Conservation (phyloP, 2,113 vertebrate species). For the Podarcis cretensis region DNA sequence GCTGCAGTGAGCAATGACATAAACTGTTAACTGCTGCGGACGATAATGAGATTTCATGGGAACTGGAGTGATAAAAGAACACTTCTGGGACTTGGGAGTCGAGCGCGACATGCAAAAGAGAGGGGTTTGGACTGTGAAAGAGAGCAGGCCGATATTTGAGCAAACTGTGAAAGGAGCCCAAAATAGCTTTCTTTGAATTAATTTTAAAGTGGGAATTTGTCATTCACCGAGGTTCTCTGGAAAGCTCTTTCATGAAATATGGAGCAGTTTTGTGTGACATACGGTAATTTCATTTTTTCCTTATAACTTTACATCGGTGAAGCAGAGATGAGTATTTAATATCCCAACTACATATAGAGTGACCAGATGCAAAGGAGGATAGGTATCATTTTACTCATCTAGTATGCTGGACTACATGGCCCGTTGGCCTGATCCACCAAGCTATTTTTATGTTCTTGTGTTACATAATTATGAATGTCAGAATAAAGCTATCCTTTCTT, state of each 20-base stretch:
- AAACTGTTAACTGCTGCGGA: slow-evolving; percentile 3
- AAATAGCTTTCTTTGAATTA: slow-evolving; percentile 8
- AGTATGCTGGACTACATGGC: too few species aligned
- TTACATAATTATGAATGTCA: too few species aligned
- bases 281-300: background rate
- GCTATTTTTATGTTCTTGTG: too few species aligned
- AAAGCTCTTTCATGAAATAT: background rate
- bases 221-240: background rate
- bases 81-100: background rate
- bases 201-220: background rate
- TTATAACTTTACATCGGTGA: background rate
- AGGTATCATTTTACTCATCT: background rate
- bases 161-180: background rate
- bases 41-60: slow-evolving; percentile 7
- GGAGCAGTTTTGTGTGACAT: too few species aligned
- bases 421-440: too few species aligned
- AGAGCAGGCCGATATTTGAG: background rate
- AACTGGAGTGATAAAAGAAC: slow-evolving; percentile 1
- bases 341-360: background rate
- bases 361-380: background rate
- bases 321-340: background rate
- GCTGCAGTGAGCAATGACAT: background rate
- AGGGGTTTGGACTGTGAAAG: background rate
- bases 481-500: background rate
- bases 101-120: background rate